Evolutionary conservation across 1,140 invertebrate species (phyloP).

Genomic region (Conopomorpha cramerella): DNA sequence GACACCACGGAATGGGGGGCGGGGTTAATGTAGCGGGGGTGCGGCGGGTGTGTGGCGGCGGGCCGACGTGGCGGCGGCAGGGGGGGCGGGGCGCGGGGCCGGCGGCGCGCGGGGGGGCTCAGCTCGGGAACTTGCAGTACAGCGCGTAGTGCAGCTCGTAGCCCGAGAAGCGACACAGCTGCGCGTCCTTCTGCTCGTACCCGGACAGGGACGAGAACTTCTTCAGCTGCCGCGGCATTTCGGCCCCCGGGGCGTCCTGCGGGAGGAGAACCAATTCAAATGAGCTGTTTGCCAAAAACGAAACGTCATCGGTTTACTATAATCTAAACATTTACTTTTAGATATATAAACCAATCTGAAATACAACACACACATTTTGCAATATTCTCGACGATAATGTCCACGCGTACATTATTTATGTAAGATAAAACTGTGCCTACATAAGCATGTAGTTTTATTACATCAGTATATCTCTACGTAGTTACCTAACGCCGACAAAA

Average conservation of each 20-base stretch:
- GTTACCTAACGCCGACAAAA: too few species aligned
- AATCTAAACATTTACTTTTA: neutral
- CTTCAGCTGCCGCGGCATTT: constrained; percentile 72
- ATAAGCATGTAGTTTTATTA: too few species aligned
- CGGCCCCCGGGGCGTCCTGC: constrained; percentile 74
- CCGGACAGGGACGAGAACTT: constrained; percentile 65
- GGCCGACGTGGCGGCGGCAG: constrained; percentile 7
- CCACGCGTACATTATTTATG: too few species aligned
- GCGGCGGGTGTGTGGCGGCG: constrained; percentile 28
- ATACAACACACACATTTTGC: too few species aligned
- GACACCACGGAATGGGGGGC: too few species aligned
- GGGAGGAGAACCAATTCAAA: neutral
- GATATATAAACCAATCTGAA: neutral
- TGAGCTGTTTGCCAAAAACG: neutral
- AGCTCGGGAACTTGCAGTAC: constrained; percentile 86
- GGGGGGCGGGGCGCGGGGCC: constrained; percentile 9
- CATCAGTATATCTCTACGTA: too few species aligned
- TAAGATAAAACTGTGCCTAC: too few species aligned
- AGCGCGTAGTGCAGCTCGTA: constrained; percentile 93
- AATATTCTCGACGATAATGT: too few species aligned
- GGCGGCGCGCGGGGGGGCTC: constrained; percentile 59
- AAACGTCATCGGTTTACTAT: neutral
- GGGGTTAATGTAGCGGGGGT: too few species aligned
- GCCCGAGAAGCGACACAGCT: constrained; percentile 88
- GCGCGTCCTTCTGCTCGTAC: constrained; percentile 76